Conservation (phyloP, 2,888 invertebrate genomes). For the Drosophila percnosoma region DNA sequence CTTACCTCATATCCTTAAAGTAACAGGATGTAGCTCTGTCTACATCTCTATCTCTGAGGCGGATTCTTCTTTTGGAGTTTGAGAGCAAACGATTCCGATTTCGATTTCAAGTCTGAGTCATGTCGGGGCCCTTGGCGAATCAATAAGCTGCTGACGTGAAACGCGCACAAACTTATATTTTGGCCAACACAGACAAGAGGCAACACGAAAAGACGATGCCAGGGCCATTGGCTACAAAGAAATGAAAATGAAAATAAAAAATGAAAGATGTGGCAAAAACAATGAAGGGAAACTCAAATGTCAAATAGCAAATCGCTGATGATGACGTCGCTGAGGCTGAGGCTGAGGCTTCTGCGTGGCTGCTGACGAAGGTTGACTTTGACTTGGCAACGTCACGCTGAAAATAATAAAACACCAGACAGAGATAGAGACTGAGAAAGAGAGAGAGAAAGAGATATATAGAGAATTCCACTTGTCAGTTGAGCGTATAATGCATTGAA, state of each 20-base stretch:
- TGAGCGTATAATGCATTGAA: slow-evolving; percentile 69
- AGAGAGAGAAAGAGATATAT: neutral
- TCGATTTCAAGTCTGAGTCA: slow-evolving; percentile 60
- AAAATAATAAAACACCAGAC: slow-evolving; percentile 49
- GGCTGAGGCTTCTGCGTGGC: slow-evolving; percentile 11
- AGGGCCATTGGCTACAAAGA: slow-evolving; percentile 34
- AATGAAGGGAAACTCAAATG: slow-evolving; percentile 70
- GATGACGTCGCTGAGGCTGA: slow-evolving; percentile 59
- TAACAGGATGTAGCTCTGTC: neutral
- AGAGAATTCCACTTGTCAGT: slow-evolving; percentile 73
- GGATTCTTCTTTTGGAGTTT: slow-evolving; percentile 15
- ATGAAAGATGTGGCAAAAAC: slow-evolving; percentile 18
- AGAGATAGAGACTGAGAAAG: neutral
- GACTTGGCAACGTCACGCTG: slow-evolving; percentile 63
- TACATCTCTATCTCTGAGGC: neutral
- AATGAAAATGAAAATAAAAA: slow-evolving; percentile 32
- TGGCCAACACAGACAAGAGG: slow-evolving; percentile 30
- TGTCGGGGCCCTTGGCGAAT: slow-evolving; percentile 62
- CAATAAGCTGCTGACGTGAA: slow-evolving; percentile 71
- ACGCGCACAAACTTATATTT: slow-evolving; percentile 39
- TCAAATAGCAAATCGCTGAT: slow-evolving; percentile 70
- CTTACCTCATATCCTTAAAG: neutral
- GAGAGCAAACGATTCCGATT: slow-evolving; percentile 57
- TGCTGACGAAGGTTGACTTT: slow-evolving; percentile 74
- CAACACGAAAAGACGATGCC: slow-evolving; percentile 16